Evolutionary conservation across 64 coral and sea anemone genomes (phyloP).

Genomic region (Montipora sp.): DNA sequence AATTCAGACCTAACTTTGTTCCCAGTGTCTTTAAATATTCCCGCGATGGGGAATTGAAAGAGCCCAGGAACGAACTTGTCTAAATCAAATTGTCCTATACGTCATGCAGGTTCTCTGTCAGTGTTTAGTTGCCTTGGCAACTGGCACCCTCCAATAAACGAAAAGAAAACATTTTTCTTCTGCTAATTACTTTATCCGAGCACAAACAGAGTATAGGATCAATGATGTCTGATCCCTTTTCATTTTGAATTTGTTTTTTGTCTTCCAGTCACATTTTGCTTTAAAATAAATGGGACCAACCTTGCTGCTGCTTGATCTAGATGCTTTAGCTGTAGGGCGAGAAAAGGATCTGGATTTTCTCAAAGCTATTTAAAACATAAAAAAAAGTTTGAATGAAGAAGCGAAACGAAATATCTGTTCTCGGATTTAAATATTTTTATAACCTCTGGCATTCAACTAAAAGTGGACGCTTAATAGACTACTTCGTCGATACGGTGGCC

Average conservation of each 20-base stretch:
- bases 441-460: too few species aligned
- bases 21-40: too few species aligned
- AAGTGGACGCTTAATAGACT: too few species aligned
- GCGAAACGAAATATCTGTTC: not conserved
- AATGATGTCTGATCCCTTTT: too few species aligned
- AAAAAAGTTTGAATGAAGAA: not conserved
- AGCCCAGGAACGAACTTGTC: too few species aligned
- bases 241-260: too few species aligned
- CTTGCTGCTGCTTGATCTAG: conserved; percentile 42
- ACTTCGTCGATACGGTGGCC: too few species aligned
- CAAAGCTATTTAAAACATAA: not conserved
- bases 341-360: conserved; percentile 33
- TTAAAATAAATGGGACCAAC: not conserved
- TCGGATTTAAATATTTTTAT: too few species aligned
- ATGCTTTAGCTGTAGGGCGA: conserved; percentile 10
- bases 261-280: too few species aligned
- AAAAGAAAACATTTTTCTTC: not conserved
- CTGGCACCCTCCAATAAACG: not conserved
- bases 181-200: not conserved
- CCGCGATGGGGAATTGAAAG: not conserved
- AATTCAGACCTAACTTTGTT: too few species aligned
- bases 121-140: not conserved
- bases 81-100: too few species aligned
- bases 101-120: not conserved
- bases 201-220: too few species aligned